Conservation (phyloP, 2,797 vertebrate species). For the Thamnophis elegans region DNA sequence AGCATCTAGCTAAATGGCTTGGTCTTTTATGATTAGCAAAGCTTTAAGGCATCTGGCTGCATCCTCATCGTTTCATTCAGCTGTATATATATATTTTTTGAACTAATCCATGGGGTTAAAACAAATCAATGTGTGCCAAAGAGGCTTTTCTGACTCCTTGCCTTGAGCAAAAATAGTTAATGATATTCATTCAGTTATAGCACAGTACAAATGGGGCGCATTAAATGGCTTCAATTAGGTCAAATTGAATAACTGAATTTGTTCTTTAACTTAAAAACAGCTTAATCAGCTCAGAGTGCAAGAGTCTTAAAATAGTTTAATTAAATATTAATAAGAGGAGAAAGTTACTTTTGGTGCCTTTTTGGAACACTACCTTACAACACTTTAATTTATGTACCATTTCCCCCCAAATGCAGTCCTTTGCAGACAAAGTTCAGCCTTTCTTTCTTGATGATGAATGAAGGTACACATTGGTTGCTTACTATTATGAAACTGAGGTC, state of each 20-base stretch:
- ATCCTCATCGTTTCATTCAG: slow-evolving; percentile 46
- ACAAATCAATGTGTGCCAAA: slow-evolving; percentile 52
- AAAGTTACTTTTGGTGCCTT: slow-evolving; percentile 61
- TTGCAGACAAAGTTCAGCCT: slow-evolving; percentile 69
- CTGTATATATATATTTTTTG: slow-evolving; percentile 37
- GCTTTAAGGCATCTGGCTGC: slow-evolving; percentile 32
- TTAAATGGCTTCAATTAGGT: slow-evolving; percentile 74
- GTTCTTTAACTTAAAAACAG: slow-evolving; percentile 76
- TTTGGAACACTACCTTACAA: slow-evolving; percentile 44
- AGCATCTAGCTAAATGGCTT: slow-evolving; percentile 20
- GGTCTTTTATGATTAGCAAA: slow-evolving; percentile 21
- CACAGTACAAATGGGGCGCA: slow-evolving; percentile 65
- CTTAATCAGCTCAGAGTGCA: slow-evolving; percentile 69
- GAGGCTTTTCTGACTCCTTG: slow-evolving; percentile 62
- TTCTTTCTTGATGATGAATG: slow-evolving; percentile 76
- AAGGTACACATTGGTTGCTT: slow-evolving; percentile 74
- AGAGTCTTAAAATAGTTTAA: slow-evolving; percentile 64
- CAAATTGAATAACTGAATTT: slow-evolving; percentile 74
- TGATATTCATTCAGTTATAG: slow-evolving; percentile 67
- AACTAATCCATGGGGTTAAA: slow-evolving; percentile 41
- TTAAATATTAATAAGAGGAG: slow-evolving; percentile 72
- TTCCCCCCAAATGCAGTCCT: slow-evolving; percentile 45
- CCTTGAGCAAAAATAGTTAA: slow-evolving; percentile 68
- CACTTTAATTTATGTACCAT: slow-evolving; percentile 48
- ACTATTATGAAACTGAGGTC: slow-evolving; percentile 67